Base-by-base conservation (phyloP, 2,888 invertebrate species). In the Campopleginae sp. region DNA sequence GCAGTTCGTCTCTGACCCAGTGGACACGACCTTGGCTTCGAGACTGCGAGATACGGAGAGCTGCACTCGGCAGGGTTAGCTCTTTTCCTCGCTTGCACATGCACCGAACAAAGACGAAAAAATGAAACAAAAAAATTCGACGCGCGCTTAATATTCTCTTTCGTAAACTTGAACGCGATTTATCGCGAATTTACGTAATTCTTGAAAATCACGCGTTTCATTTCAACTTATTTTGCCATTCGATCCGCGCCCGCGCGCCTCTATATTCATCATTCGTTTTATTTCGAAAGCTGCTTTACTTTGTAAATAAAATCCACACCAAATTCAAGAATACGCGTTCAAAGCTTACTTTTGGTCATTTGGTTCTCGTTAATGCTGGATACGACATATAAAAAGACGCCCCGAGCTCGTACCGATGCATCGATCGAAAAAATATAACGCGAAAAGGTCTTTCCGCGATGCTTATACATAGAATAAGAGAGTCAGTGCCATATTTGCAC, bases 1-100 rank as follows among this genome's bases (percentile, higher is more conserved):
- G 84, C 80, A 87, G 86, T 87, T 87, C 88, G 87, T 84, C 88
- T 84, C 88, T 91, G 91, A 91, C 91, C 91, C 91, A 91, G 89
- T 91, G 89, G 87, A 89, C 90, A 85, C 90, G 90, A 90, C 90
- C 90, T 90, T 90, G 88, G 86, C 88, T 87, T 84, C 87, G 87
- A 87, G 86, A 86, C 87, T 76, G 75, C 61, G 84, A 75, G 82
- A 84, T 82, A 86, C 80, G 78, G 63, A 76, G 82, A 54, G 68
- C 44, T 77, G 80, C 72, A 66, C 85, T 80, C 63, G 3, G 85
- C 82, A 82, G 82, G 85, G 85, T 85, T 82, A 76, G 71, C 74
- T 82, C 65, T 70, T 66, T 72, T 82, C 54, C 76, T 77, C 54
- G 58, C 58, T 66, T 44, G 42, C 44, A 65, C 58, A 38, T 42